Evolutionary conservation across 2,113 vertebrate genomes (phyloP).

Genomic region (Forbesichthys agassizii): DNA sequence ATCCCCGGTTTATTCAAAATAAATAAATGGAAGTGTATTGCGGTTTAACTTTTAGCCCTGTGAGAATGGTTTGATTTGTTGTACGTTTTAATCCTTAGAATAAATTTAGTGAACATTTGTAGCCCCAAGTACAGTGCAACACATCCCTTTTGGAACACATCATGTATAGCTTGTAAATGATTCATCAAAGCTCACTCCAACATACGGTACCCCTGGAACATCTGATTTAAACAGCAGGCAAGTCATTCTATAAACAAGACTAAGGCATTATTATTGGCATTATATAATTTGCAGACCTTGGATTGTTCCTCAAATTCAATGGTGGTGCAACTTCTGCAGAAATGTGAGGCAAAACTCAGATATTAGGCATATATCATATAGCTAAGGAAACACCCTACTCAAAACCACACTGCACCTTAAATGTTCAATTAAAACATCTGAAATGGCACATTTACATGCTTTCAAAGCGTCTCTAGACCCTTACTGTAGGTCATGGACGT

Average conservation of each 20-base stretch:
- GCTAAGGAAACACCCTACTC: no score
- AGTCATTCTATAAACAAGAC: conserved; percentile 49
- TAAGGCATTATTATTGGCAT: neutral
- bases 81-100: conserved; percentile 8
- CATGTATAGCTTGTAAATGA: conserved; percentile 36
- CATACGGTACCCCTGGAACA: conserved; percentile 26
- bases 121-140: neutral
- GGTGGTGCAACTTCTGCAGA: no score
- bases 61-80: neutral
- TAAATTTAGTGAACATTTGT: conserved; percentile 18
- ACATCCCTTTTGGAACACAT: conserved; percentile 28
- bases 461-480: no score
- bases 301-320: no score
- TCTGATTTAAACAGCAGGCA: conserved; percentile 26
- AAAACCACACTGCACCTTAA: no score
- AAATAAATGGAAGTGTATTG: conserved; percentile 23
- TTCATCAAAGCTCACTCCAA: conserved; percentile 51
- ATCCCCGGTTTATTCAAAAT: neutral
- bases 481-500: no score
- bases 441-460: no score
- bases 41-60: conserved; percentile 32
- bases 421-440: no score
- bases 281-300: no score
- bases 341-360: no score
- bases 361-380: no score